Evolutionary conservation across 1,140 invertebrate species (phyloP).

Genomic region (Zaprionus inermis): DNA sequence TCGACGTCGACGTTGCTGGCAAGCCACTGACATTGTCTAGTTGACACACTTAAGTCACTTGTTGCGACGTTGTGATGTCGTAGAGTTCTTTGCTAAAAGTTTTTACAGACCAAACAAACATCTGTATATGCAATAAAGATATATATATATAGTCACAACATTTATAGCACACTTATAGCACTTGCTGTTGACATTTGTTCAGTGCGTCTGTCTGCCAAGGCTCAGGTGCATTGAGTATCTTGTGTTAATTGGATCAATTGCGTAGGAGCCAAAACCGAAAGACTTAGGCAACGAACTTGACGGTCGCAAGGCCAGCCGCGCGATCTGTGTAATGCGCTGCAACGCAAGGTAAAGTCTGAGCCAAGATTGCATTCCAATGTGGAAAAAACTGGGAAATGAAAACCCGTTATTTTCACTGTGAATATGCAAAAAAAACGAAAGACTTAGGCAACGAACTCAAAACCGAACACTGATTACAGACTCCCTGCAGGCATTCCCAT

Average conservation of each 20-base stretch:
- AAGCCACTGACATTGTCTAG: conserved; percentile 74
- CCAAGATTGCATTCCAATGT: not conserved
- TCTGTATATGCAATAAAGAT: not conserved
- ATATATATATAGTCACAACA: conserved; percentile 8
- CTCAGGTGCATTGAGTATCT: conserved; percentile 38
- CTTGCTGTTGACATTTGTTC: conserved; percentile 59
- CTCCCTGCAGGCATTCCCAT: not conserved
- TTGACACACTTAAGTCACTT: conserved; percentile 81
- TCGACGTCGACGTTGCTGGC: conserved; percentile 11
- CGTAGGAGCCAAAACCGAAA: conserved; percentile 65
- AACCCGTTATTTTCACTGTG: not conserved
- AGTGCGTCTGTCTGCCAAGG: conserved; percentile 46
- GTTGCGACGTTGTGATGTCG: conserved; percentile 47
- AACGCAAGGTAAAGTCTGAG: not conserved
- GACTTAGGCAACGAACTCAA: too few species aligned
- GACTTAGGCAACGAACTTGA: conserved; percentile 78
- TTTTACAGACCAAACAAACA: conserved; percentile 35
- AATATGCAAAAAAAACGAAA: too few species aligned
- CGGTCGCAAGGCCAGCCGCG: conserved; percentile 14
- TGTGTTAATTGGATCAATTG: conserved; percentile 53
- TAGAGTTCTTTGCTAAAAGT: conserved; percentile 70
- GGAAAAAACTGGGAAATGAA: not conserved
- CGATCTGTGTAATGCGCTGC: conserved; percentile 9
- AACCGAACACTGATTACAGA: too few species aligned
- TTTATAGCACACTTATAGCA: conserved; percentile 25